phyloP scores from a whole-genome alignment of 2,888 invertebrate species.

The Himalopsyche kuldschensis region DNA sequence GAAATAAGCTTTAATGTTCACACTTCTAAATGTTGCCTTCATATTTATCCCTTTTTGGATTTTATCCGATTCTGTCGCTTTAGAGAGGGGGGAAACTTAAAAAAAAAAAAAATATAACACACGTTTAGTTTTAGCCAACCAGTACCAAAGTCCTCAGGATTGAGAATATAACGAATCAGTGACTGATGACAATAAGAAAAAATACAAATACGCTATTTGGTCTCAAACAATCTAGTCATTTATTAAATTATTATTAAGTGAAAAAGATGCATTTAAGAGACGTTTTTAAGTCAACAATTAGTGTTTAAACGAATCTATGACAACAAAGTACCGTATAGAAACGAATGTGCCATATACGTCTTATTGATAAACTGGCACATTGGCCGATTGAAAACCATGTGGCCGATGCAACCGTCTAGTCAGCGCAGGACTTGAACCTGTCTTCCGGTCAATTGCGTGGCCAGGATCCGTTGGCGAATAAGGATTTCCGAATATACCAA shows the following conservation, averaged over 20 bases:
- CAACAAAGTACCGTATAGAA: not conserved
- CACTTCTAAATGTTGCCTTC: conserved; percentile 34
- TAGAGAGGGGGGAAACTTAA: conserved; percentile 2
- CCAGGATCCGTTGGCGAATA: not conserved
- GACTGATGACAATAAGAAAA: not conserved
- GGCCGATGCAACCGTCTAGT: not conserved
- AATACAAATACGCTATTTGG: not conserved
- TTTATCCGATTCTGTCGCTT: conserved; percentile 24
- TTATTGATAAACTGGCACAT: no score
- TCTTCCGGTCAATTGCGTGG: not conserved
- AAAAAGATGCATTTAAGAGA: not conserved
- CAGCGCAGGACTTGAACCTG: not conserved
- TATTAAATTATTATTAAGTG: not conserved
- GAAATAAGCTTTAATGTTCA: conserved; percentile 32
- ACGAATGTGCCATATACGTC: not conserved
- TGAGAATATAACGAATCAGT: not conserved
- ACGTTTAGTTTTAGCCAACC: not conserved
- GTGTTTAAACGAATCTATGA: not conserved
- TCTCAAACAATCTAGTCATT: not conserved
- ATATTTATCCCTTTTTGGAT: conserved; percentile 25
- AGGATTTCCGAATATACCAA: not conserved
- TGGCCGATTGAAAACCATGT: not conserved
- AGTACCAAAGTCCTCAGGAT: not conserved
- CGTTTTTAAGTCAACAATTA: not conserved
- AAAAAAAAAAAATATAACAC: not conserved